Base-by-base conservation (phyloP, 2,888 invertebrate genomes). In the Scrobipalpa atriplicella region DNA sequence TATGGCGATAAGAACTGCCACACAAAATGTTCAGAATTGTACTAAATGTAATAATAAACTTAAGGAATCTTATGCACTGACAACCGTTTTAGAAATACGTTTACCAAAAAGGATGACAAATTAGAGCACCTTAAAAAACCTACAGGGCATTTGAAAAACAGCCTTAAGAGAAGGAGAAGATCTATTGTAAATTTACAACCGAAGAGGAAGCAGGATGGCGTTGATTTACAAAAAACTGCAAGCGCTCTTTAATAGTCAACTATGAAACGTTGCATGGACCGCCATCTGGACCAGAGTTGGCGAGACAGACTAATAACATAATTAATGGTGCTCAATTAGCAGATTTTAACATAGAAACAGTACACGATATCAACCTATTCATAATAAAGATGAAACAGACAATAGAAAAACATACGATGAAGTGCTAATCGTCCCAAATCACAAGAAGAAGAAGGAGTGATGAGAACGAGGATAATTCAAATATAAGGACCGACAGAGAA, bases 271-370 rank as follows among this genome's bases (percentile, higher is more conserved):
- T 74, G 60, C 87, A 89, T 71, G 71, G 72, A 39, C 77, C 38
- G 13, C 75, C 74, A 69, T 73, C 80, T 47, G 71, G 68, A 71
- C 76, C 74, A 69, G 38, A 60, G 38, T 71, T 73, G 67, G 65
- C 19, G 21, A 56, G 75, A 73, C 77, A 64, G 71, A 69, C 76
- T 5, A 72, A 70, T 41, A 81, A 79, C 43, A 71, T 78, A 41
- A 80, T 89, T 21, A 79, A 83, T 70, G 74, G 73, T 41, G 78
- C 82, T 2, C 76, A 82, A 62, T 75, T 91, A 75, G 90, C 89
- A 51, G 84, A 90, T 75, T 90, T 87, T 68, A 84, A 85, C 64
- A 86, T 90, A 65, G 82, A 88, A 77, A 87, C 89, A 0, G 70
- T 82, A 47, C 91, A 91, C 72, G 77, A 75, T 16, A 72, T 71